phyloP scores from a whole-genome alignment of 1,140 invertebrate species.

The Scaptomyza hsui region DNA sequence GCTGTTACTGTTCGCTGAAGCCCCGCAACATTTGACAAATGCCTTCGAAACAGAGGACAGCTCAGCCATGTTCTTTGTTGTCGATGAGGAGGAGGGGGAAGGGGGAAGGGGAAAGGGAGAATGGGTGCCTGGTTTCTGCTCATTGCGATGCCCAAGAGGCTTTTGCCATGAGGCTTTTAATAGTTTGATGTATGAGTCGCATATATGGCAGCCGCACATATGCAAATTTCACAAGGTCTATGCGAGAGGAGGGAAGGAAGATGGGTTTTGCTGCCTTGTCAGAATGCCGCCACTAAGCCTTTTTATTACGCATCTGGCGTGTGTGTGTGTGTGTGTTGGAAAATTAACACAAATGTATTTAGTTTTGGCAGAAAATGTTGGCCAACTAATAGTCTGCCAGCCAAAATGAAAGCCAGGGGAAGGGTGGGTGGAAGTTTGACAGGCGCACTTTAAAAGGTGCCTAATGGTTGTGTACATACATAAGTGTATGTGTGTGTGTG shows the following conservation, averaged over 20 bases:
- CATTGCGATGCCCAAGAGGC: conserved; percentile 60
- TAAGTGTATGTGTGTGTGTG: conserved; percentile 1
- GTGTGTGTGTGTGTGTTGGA: conserved; percentile 14
- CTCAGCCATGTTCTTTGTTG: conserved; percentile 1
- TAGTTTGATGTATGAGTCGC: conserved; percentile 79
- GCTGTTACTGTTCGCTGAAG: conserved; percentile 65
- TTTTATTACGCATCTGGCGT: conserved; percentile 46
- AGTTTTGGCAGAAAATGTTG: conserved; percentile 67
- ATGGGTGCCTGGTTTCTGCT: conserved; percentile 2
- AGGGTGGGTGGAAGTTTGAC: not conserved
- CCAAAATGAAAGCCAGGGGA: not conserved
- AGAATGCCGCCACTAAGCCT: conserved; percentile 43
- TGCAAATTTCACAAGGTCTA: conserved; percentile 69
- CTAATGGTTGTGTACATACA: conserved; percentile 38
- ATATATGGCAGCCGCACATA: conserved; percentile 66
- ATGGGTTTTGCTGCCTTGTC: conserved; percentile 23
- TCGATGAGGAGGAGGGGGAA: too few relatives aligned
- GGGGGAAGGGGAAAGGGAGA: not conserved
- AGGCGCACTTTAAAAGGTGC: conserved; percentile 50
- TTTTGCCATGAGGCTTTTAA: conserved; percentile 71
- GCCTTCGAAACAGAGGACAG: conserved; percentile 46
- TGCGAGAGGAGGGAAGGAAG: not conserved
- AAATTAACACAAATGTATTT: conserved; percentile 82
- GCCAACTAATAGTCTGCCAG: conserved; percentile 43
- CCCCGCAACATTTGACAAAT: conserved; percentile 78